phyloP scores from a whole-genome alignment of 2,113 vertebrate species.

The Eulacestoma nigropectus region DNA sequence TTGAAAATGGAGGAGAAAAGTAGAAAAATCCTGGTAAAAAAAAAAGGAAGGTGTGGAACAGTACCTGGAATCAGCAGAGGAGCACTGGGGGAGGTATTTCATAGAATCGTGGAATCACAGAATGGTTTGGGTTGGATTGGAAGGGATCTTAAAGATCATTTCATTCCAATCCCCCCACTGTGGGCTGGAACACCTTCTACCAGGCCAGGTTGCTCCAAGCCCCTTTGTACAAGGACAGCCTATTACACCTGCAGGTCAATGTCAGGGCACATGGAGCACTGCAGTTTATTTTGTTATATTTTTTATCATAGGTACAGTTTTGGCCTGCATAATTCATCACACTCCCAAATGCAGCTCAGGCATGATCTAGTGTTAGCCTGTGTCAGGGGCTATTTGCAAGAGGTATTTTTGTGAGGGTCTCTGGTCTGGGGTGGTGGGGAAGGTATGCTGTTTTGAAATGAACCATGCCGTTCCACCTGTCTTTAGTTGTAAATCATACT shows the following conservation, averaged over 20 bases:
- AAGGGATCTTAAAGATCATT: not conserved
- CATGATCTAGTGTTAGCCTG: rapidly evolving
- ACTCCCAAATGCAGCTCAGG: not conserved
- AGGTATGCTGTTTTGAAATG: not conserved
- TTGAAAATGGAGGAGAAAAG: not conserved
- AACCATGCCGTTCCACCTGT: not conserved
- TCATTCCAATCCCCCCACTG: not conserved
- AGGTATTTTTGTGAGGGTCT: not conserved
- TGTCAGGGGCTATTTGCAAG: not conserved
- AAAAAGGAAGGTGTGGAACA: not conserved
- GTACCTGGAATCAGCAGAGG: not conserved
- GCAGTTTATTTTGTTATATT: not conserved
- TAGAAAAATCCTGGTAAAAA: not conserved
- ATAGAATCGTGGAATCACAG: not conserved
- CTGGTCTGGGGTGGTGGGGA: not conserved
- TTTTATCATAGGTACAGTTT: not conserved
- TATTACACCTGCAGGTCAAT: not conserved
- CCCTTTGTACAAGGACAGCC: not conserved
- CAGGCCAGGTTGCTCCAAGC: not conserved
- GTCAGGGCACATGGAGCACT: not conserved
- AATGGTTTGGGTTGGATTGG: not conserved
- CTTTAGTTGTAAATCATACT: not conserved
- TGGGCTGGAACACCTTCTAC: not conserved
- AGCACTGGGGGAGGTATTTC: not conserved
- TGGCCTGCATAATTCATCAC: not conserved